Evolutionary conservation across 1,140 invertebrate species (phyloP).

Genomic region (Paramacrobiotus metropolitanus): DNA sequence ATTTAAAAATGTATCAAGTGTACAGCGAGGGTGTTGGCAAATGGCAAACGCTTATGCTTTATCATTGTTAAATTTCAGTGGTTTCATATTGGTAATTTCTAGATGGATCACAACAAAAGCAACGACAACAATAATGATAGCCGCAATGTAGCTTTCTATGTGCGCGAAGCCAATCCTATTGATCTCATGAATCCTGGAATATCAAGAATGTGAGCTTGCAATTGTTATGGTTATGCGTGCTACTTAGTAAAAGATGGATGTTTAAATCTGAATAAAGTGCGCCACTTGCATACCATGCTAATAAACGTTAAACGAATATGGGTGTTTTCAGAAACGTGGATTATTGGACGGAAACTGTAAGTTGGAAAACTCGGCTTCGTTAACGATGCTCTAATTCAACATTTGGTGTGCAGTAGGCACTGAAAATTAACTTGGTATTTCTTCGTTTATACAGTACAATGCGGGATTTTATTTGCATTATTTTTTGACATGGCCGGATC

Average conservation of each 20-base stretch:
- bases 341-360: slow-evolving; percentile 78
- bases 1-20: too few species aligned
- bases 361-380: slow-evolving; percentile 16
- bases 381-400: neutral
- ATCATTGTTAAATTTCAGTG: too few species aligned
- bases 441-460: slow-evolving; percentile 44
- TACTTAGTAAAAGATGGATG: slow-evolving; percentile 4
- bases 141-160: neutral
- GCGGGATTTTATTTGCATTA: slow-evolving; percentile 93
- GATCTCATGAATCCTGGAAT: neutral
- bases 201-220: neutral
- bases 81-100: too few species aligned
- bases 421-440: slow-evolving; percentile 8
- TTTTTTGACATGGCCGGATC: slow-evolving; percentile 94
- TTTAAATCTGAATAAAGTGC: too few species aligned
- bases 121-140: too few species aligned
- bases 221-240: neutral
- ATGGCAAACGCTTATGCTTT: too few species aligned
- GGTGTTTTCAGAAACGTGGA: slow-evolving; percentile 65
- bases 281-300: too few species aligned
- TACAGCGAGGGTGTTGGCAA: too few species aligned
- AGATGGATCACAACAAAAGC: too few species aligned
- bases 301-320: too few species aligned
- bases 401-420: neutral
- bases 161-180: neutral